Conservation (phyloP, 2,113 vertebrate genomes). For the Platysteira castanea region DNA sequence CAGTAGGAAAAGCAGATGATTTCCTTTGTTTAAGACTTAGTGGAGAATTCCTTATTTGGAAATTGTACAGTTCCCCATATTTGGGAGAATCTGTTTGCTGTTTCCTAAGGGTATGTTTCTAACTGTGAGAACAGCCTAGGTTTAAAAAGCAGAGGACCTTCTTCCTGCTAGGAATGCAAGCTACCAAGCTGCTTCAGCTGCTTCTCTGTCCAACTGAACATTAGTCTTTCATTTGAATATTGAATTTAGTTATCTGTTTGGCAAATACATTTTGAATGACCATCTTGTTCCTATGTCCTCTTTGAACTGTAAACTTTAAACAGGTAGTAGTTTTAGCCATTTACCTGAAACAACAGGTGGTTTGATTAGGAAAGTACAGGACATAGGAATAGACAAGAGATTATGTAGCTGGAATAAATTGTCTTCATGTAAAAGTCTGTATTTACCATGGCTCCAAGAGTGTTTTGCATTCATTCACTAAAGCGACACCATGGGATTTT, state of each 20-base stretch:
- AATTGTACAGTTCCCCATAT: neutral
- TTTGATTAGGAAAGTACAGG: neutral
- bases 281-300: neutral
- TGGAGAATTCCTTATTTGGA: conserved; percentile 42
- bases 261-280: neutral
- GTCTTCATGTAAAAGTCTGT: neutral
- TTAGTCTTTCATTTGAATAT: neutral
- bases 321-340: neutral
- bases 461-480: neutral
- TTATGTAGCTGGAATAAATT: neutral
- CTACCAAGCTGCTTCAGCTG: neutral
- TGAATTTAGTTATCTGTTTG: neutral
- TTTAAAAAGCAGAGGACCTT: conserved; percentile 16
- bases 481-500: neutral
- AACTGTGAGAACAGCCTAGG: neutral
- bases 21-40: neutral
- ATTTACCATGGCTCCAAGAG: neutral
- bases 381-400: neutral
- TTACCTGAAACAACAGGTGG: neutral
- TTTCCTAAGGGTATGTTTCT: conserved; percentile 30
- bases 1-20: neutral
- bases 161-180: neutral
- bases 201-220: neutral
- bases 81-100: conserved; percentile 14
- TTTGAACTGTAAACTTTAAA: neutral